These are phyloP conservation scores for Eudyptes chrysolophus DNA, from an alignment of 2,113 vertebrate species.

Conservation along the genomic window DNA sequence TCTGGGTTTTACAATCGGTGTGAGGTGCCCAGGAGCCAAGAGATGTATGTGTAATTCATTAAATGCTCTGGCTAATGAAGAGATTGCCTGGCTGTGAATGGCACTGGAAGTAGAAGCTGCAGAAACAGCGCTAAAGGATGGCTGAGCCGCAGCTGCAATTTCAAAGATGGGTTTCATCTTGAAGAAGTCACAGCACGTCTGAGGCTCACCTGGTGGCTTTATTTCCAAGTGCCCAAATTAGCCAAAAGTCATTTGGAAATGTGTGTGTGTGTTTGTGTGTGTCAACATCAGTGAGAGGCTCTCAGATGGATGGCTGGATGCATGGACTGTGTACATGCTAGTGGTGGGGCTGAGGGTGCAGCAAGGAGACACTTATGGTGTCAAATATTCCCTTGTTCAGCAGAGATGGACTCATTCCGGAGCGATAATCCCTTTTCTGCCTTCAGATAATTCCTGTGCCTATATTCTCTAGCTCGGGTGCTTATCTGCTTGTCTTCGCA, in stretches of 20 bases:
- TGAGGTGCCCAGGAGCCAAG: neutral
- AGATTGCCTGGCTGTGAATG: neutral
- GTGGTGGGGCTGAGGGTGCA: neutral
- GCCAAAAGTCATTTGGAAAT: neutral
- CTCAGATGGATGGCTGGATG: neutral
- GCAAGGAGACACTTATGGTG: neutral
- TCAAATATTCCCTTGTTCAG: neutral
- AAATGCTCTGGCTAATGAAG: neutral
- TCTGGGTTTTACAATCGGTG: neutral
- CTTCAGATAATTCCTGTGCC: neutral
- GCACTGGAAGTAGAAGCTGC: neutral
- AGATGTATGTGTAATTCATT: neutral
- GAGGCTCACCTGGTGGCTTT: neutral
- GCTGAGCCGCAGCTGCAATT: neutral
- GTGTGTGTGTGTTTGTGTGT: too few relatives aligned
- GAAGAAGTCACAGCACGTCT: neutral
- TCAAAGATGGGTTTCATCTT: neutral
- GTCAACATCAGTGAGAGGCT: neutral
- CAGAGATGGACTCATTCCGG: neutral
- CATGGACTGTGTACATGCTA: neutral
- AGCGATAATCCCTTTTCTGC: neutral
- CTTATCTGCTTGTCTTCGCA: neutral
- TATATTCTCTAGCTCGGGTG: neutral
- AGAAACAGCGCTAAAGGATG: neutral
- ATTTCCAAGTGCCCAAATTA: neutral